Percentiles rank a stretch among this genome's conserved stretches.
phyloP scores from a whole-genome alignment of 2,888 invertebrate genomes.

The Lepidochitona cinerea region DNA sequence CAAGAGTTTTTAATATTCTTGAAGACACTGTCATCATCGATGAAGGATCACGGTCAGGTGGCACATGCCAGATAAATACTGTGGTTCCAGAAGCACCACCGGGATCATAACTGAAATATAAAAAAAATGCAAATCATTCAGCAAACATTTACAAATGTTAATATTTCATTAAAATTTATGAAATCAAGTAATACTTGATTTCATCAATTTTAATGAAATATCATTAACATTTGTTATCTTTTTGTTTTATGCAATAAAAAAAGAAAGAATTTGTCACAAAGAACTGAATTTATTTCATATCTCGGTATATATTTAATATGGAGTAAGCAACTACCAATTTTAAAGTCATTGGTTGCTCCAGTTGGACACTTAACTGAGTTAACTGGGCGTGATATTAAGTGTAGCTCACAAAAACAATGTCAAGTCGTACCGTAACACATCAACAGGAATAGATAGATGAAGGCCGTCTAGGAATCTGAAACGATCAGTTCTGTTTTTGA shows the following conservation, averaged over 20 bases:
- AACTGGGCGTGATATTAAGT: not conserved
- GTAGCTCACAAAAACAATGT: not conserved
- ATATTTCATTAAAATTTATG: too few species aligned
- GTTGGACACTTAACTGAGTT: not conserved
- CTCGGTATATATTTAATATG: not conserved
- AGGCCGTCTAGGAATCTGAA: not conserved
- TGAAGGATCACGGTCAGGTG: not conserved
- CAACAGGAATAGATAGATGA: not conserved
- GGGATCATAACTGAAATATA: not conserved
- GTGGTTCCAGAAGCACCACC: not conserved
- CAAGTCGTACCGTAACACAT: not conserved
- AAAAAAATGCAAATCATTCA: too few species aligned
- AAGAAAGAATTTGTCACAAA: not conserved
- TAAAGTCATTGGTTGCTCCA: not conserved
- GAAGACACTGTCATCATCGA: not conserved
- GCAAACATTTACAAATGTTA: too few species aligned
- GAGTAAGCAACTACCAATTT: not conserved
- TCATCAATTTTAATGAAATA: too few species aligned
- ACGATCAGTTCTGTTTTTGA: not conserved
- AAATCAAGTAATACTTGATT: too few species aligned
- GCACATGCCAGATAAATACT: not conserved
- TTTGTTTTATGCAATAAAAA: too few species aligned
- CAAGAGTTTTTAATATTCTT: not conserved
- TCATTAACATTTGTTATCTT: too few species aligned
- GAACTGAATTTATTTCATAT: not conserved